These are phyloP conservation scores for Pavo muticus DNA, from an alignment of 2,113 vertebrate species.

Conservation along the genomic window DNA sequence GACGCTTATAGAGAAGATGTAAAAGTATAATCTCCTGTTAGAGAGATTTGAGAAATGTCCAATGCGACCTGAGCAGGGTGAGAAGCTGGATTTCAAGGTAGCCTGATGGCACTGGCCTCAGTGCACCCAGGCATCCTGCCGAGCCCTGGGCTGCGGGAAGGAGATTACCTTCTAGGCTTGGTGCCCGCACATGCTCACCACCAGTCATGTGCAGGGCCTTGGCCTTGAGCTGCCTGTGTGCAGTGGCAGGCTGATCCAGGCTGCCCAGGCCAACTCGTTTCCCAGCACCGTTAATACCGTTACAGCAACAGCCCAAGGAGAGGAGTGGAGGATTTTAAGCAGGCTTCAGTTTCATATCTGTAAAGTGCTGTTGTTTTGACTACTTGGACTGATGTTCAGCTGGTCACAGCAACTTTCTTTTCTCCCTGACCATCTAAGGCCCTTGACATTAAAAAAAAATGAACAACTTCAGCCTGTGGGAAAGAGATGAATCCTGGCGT, in stretches of 20 bases:
- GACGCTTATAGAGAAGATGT: neutral
- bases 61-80: neutral
- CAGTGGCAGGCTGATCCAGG: neutral
- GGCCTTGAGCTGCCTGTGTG: neutral
- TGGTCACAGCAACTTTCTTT: neutral
- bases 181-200: neutral
- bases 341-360: neutral
- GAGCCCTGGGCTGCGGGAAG: neutral
- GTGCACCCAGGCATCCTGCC: neutral
- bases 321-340: neutral
- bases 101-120: neutral
- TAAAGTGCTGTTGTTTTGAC: neutral
- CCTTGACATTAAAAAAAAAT: constrained; percentile 20
- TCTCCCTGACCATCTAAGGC: neutral
- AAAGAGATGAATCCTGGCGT: neutral
- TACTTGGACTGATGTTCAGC: neutral
- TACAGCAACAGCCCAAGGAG: neutral
- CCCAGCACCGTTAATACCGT: neutral
- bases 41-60: neutral
- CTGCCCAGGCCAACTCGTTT: neutral
- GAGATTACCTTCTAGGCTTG: neutral
- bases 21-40: neutral
- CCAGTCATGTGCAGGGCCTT: neutral
- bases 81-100: neutral
- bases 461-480: neutral